A percentile compares a stretch with the other conserved stretches of the same genome.
Conservation (phyloP, 2,888 invertebrate genomes). For the Geotrupes spiniger region DNA sequence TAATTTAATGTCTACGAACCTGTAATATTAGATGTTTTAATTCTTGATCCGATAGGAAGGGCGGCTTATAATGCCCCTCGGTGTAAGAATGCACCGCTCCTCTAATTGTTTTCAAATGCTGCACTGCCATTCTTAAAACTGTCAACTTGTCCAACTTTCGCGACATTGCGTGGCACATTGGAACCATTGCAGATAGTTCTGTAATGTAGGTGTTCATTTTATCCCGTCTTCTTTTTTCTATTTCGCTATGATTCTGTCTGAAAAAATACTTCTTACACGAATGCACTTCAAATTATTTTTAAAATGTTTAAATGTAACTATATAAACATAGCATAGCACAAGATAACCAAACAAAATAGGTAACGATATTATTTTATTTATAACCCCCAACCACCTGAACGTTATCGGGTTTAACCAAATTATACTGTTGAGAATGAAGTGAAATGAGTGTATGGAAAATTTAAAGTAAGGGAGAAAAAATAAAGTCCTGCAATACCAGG, state of each 20-base stretch:
- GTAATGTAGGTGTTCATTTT: slow-evolving; percentile 96
- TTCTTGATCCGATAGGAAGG: slow-evolving; percentile 83
- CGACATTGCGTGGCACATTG: slow-evolving; percentile 92
- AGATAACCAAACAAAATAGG: no score
- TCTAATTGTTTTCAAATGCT: slow-evolving; percentile 78
- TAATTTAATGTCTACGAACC: slow-evolving; percentile 43
- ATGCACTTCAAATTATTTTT: no score
- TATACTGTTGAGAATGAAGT: no score
- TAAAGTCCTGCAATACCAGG: no score
- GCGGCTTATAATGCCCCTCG: slow-evolving; percentile 73
- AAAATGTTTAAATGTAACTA: no score
- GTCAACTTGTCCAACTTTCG: slow-evolving; percentile 92
- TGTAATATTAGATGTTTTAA: slow-evolving; percentile 80
- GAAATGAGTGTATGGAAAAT: no score
- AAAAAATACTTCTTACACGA: no score
- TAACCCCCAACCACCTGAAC: no score
- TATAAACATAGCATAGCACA: no score
- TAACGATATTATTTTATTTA: no score
- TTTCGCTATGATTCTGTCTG: slow-evolving; percentile 95
- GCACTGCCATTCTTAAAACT: slow-evolving; percentile 87
- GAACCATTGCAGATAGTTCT: slow-evolving; percentile 85
- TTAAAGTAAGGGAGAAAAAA: no score
- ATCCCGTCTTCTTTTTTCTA: slow-evolving; percentile 89
- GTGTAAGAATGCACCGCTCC: slow-evolving; percentile 73
- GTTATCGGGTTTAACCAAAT: no score